Conservation (phyloP, 37 sponge, comb jelly and placozoan species). For the Hormiphora californensis region DNA sequence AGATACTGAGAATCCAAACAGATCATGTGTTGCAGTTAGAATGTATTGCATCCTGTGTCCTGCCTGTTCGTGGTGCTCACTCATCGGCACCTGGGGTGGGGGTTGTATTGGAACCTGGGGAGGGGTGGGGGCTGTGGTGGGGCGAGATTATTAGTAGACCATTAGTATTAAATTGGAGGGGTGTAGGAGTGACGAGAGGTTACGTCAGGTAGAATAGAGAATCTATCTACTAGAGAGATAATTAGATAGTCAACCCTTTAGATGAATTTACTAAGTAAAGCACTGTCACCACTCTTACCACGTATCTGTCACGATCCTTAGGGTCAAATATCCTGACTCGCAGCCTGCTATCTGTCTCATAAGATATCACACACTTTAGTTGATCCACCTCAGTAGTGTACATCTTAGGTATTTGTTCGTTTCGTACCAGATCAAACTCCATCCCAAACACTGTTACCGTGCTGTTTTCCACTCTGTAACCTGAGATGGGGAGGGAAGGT, state of each 20-base stretch:
- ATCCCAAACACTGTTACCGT: neutral
- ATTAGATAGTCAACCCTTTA: no score
- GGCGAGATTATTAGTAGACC: no score
- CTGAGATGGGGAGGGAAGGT: neutral
- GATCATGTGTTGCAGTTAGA: neutral
- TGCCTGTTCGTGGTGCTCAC: neutral
- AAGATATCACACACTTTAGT: constrained; percentile 17
- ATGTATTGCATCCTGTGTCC: constrained; percentile 54
- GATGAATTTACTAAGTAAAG: no score
- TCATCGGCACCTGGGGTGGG: constrained; percentile 42
- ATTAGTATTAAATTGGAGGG: no score
- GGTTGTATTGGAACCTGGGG: no score
- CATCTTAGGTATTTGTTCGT: neutral
- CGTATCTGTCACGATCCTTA: neutral
- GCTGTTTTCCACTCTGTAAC: neutral
- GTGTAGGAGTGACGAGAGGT: no score
- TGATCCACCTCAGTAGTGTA: neutral
- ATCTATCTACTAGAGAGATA: no score
- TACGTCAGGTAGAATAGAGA: no score
- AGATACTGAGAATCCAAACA: constrained; percentile 44
- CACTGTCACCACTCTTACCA: neutral
- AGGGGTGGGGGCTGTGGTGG: no score
- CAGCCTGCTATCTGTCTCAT: constrained; percentile 39
- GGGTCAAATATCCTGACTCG: constrained; percentile 42
- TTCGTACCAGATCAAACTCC: constrained; percentile 20